phyloP scores from a whole-genome alignment of 2,797 vertebrate genomes.

The Tenualosa thibaudeaui region DNA sequence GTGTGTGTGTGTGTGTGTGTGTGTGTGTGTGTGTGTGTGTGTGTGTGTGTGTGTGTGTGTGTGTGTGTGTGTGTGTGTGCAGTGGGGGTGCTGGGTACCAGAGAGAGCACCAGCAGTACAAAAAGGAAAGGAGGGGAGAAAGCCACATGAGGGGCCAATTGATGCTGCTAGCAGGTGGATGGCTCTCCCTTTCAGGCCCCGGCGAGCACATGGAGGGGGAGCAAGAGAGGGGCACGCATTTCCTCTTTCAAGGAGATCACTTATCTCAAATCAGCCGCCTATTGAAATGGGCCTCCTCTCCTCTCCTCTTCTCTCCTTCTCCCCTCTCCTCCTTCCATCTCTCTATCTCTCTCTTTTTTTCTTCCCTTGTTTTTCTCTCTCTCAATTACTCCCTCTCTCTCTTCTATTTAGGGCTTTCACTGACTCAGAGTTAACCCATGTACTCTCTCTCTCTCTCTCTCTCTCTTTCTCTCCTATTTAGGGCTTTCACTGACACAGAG shows the following conservation, averaged over 20 bases:
- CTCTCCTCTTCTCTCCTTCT: constrained; percentile 68
- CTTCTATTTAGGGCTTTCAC: constrained; percentile 47
- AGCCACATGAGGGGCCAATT: constrained; percentile 58
- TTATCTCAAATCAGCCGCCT: constrained; percentile 65
- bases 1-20: constrained; percentile 8
- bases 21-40: not conserved
- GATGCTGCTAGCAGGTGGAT: constrained; percentile 61
- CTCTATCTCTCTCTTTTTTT: not conserved
- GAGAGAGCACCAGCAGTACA: constrained; percentile 10
- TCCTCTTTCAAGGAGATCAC: constrained; percentile 60
- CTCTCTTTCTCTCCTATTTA: constrained; percentile 35
- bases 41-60: not conserved
- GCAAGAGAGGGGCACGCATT: constrained; percentile 43
- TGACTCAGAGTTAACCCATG: constrained; percentile 49
- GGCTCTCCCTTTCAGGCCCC: constrained; percentile 48
- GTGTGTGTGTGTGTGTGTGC: constrained; percentile 6
- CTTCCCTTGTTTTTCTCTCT: constrained; percentile 64
- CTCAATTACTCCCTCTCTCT: constrained; percentile 50
- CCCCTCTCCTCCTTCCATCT: constrained; percentile 66
- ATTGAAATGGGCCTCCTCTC: constrained; percentile 58
- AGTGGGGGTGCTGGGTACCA: constrained; percentile 38
- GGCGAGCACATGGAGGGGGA: constrained; percentile 38
- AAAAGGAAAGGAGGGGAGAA: constrained; percentile 53
- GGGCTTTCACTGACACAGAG: constrained; percentile 41
- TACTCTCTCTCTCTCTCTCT: constrained; percentile 32